phyloP scores from a whole-genome alignment of 1,140 invertebrate genomes.

The Macrocentrus cingulum region DNA sequence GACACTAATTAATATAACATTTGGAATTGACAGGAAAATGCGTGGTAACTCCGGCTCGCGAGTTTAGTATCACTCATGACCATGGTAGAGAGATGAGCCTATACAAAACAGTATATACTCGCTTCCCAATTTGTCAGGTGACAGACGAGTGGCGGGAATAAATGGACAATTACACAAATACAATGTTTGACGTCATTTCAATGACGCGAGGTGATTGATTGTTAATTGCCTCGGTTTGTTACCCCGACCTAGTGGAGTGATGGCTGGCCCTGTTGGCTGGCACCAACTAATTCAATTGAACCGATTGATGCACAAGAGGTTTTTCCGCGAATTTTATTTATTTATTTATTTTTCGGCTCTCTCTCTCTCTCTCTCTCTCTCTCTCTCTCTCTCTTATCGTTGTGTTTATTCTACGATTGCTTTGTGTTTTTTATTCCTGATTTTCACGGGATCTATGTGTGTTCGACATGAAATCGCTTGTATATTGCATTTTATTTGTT shows the following conservation, averaged over 20 bases:
- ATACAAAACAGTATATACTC: slow-evolving; percentile 10
- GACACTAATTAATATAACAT: slow-evolving; percentile 53
- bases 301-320: slow-evolving; percentile 27
- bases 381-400: too few species aligned
- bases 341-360: not conserved
- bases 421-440: not conserved
- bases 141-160: slow-evolving; percentile 58
- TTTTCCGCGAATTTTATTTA: slow-evolving; percentile 14
- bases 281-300: slow-evolving; percentile 31
- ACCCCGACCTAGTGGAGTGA: slow-evolving; percentile 35
- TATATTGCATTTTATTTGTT: not conserved
- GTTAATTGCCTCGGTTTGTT: slow-evolving; percentile 61
- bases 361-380: too few species aligned
- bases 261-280: slow-evolving; percentile 7
- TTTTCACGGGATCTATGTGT: not conserved
- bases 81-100: not conserved
- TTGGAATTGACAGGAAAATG: slow-evolving; percentile 52
- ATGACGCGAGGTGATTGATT: slow-evolving; percentile 60
- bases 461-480: not conserved
- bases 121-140: slow-evolving; percentile 57
- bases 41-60: slow-evolving; percentile 14
- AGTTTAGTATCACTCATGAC: slow-evolving; percentile 16
- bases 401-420: not conserved
- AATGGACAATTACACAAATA: slow-evolving; percentile 61
- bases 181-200: slow-evolving; percentile 61